A percentile compares a stretch with the other conserved stretches of the same genome.
phyloP scores from a whole-genome alignment of 2,888 invertebrate species.

The Colletes collaris region DNA sequence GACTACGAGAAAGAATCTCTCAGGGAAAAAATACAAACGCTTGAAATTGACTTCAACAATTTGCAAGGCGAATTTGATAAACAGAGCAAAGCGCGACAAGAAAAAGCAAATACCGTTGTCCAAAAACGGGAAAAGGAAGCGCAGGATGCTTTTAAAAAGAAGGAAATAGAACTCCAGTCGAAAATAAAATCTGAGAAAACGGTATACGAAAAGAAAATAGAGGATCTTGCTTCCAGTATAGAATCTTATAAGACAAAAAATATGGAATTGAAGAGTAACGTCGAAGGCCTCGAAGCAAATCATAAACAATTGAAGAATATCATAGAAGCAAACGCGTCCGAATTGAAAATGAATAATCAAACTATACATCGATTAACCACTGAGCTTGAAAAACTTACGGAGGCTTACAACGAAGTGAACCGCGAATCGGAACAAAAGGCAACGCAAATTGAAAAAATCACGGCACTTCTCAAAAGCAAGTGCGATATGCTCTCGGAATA shows the following conservation, averaged over 20 bases:
- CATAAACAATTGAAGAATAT: conserved; percentile 79
- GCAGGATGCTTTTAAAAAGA: conserved; percentile 62
- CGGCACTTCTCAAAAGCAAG: conserved; percentile 73
- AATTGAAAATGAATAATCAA: conserved; percentile 79
- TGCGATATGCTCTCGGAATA: conserved; percentile 82
- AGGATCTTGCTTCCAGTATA: conserved; percentile 64
- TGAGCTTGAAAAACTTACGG: conserved; percentile 81
- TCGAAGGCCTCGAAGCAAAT: conserved; percentile 75
- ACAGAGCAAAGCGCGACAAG: conserved; percentile 47
- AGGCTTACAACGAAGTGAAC: conserved; percentile 80
- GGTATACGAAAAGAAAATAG: conserved; percentile 67
- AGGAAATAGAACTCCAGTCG: conserved; percentile 72
- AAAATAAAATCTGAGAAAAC: conserved; percentile 70
- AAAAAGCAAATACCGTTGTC: conserved; percentile 67
- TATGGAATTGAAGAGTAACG: conserved; percentile 71
- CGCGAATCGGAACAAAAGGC: conserved; percentile 80
- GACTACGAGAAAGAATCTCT: conserved; percentile 73
- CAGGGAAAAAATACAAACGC: conserved; percentile 67
- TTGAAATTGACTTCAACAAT: conserved; percentile 72
- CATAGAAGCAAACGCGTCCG: conserved; percentile 75
- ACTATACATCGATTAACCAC: conserved; percentile 81
- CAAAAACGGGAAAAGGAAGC: conserved; percentile 72
- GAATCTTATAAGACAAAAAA: conserved; percentile 74
- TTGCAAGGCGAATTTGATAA: conserved; percentile 74
- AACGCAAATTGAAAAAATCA: conserved; percentile 79